These are phyloP conservation scores for Myotis findleyi DNA, from an alignment of 2,797 vertebrate genomes.

Conservation along the genomic window DNA sequence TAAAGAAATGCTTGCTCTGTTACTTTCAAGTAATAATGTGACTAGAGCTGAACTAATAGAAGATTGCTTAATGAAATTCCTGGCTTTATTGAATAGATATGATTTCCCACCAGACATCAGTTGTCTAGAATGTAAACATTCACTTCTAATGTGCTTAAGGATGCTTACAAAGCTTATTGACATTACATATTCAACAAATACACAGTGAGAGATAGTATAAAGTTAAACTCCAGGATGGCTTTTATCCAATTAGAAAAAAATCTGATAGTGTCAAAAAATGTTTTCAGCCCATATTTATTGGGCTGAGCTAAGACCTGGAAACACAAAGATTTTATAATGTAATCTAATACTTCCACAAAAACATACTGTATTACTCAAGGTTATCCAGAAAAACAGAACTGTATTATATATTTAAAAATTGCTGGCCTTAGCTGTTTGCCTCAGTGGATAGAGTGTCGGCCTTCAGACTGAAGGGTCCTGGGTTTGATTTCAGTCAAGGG, in stretches of 20 bases:
- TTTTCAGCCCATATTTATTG: slow-evolving; percentile 28
- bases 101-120: slow-evolving; percentile 46
- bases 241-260: slow-evolving; percentile 25
- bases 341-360: slow-evolving; percentile 5
- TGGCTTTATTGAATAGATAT: slow-evolving; percentile 18
- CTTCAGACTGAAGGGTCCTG: too few relatives aligned
- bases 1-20: slow-evolving; percentile 29
- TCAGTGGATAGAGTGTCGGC: background rate
- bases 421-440: too few relatives aligned
- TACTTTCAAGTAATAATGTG: background rate
- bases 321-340: slow-evolving; percentile 40
- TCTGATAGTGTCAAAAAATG: background rate
- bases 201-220: slow-evolving; percentile 44
- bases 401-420: background rate
- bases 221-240: background rate
- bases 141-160: slow-evolving; percentile 45
- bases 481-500: too few relatives aligned
- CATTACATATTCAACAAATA: slow-evolving; percentile 50
- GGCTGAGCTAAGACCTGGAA: slow-evolving; percentile 22
- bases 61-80: slow-evolving; percentile 49
- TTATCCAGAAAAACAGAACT: background rate
- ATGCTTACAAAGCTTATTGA: slow-evolving; percentile 54
- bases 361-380: background rate
- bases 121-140: slow-evolving; percentile 64
- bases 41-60: slow-evolving; percentile 45